These are phyloP conservation scores for Chaetodon trifascialis DNA, from an alignment of 2,113 vertebrate species.

Conservation along the genomic window DNA sequence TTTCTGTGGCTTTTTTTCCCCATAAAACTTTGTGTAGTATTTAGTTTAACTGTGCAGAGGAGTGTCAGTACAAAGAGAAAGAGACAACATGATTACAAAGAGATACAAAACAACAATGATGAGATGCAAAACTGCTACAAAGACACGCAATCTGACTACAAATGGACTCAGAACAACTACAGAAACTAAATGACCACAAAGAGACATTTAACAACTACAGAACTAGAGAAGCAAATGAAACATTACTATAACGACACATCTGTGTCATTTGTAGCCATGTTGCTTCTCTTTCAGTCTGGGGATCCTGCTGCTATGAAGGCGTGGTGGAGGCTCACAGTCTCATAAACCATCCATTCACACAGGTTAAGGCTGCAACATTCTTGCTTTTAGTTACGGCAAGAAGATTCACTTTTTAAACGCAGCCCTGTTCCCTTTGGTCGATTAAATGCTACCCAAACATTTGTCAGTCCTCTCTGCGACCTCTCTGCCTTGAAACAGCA, in stretches of 20 bases:
- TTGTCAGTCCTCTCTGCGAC: background rate
- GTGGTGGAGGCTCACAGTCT: no score
- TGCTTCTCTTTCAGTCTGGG: background rate
- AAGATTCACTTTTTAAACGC: background rate
- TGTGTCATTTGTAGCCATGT: background rate
- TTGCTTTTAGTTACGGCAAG: background rate
- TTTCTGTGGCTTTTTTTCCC: background rate
- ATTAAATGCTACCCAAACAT: background rate
- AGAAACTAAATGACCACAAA: background rate
- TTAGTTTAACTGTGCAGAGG: background rate
- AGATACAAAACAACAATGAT: background rate
- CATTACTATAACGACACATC: background rate
- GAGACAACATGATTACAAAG: background rate
- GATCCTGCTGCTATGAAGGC: no score
- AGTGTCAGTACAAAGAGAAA: constrained; percentile 9
- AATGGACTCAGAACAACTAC: background rate
- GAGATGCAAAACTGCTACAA: background rate
- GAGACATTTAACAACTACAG: background rate
- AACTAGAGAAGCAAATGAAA: background rate
- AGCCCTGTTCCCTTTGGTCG: background rate
- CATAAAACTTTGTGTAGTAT: background rate
- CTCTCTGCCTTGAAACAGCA: background rate
- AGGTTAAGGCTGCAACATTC: background rate
- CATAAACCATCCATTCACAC: background rate
- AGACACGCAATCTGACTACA: background rate